These are phyloP conservation scores for Andrena bucephala DNA, from an alignment of 2,888 invertebrate genomes.

Conservation along the genomic window DNA sequence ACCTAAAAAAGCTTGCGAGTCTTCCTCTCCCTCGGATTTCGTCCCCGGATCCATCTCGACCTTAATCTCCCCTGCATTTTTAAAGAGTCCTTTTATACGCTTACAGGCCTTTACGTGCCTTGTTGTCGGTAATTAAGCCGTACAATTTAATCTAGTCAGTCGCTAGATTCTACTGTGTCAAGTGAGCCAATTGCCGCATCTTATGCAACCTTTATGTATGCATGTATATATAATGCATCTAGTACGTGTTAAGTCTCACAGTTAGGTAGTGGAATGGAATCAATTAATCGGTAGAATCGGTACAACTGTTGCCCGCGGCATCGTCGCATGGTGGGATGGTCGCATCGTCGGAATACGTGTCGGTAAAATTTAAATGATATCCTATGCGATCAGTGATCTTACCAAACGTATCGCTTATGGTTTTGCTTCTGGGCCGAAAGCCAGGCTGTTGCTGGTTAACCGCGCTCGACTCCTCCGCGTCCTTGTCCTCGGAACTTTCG, in stretches of 20 bases:
- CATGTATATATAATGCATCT: no score
- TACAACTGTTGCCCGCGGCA: not conserved
- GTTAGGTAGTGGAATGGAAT: no score
- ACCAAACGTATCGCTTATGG: conserved; percentile 95
- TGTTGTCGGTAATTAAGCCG: no score
- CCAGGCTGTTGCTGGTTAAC: conserved; percentile 81
- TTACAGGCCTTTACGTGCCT: no score
- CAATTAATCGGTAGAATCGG: not conserved
- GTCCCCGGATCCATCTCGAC: conserved; percentile 89
- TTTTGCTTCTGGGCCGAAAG: conserved; percentile 92
- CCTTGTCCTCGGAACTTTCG: conserved; percentile 92
- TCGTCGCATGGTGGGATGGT: no score
- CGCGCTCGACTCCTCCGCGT: conserved; percentile 87
- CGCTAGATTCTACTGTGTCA: no score
- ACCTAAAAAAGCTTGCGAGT: conserved; percentile 89
- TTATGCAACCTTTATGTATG: no score
- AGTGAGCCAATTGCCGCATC: no score
- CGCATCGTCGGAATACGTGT: not conserved
- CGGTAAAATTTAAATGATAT: not conserved
- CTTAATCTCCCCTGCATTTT: conserved; percentile 81
- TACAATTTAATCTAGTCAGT: no score
- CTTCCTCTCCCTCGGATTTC: conserved; percentile 95
- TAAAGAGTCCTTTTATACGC: not conserved
- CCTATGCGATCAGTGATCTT: conserved; percentile 59
- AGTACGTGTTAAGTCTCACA: no score